Evolutionary conservation across 2,888 invertebrate genomes (phyloP).

Genomic region (Synanthedon vespiformis): DNA sequence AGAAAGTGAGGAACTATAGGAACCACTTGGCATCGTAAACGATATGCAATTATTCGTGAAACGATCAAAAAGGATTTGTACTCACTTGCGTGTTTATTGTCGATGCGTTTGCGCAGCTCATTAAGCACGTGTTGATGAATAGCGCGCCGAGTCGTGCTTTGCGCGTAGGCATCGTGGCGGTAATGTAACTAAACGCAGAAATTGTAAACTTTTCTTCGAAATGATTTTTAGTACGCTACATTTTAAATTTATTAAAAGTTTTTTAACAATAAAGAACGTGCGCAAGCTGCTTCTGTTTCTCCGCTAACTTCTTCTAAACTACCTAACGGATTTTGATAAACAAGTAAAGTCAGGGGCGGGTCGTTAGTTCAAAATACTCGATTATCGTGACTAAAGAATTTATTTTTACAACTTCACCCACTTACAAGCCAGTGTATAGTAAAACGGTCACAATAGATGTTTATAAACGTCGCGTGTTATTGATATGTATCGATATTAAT

Average conservation of each 20-base stretch:
- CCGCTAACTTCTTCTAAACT: too few relatives aligned
- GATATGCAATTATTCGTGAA: too few relatives aligned
- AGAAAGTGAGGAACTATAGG: too few relatives aligned
- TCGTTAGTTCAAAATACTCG: not conserved
- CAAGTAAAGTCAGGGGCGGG: too few relatives aligned
- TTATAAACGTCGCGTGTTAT: not conserved
- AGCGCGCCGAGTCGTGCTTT: constrained; percentile 3
- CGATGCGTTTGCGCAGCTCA: constrained; percentile 5
- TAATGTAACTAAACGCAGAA: constrained; percentile 5
- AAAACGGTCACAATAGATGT: not conserved
- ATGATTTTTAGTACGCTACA: too few relatives aligned
- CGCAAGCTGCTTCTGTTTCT: too few relatives aligned
- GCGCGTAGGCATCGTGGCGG: constrained; percentile 3
- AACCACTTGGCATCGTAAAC: too few relatives aligned
- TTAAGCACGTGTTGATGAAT: constrained; percentile 15
- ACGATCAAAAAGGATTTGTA: too few relatives aligned
- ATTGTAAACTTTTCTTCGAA: too few relatives aligned
- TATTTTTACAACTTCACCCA: constrained; percentile 10
- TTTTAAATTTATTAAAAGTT: too few relatives aligned
- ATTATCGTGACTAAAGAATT: constrained; percentile 16
- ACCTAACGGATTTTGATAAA: too few relatives aligned
- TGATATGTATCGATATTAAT: constrained; percentile 2
- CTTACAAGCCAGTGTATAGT: not conserved
- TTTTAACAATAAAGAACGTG: too few relatives aligned
- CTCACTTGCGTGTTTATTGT: not conserved